Evolutionary conservation across 2,113 vertebrate genomes (phyloP), one percentile per base, ranked within the genome.

Genomic region (Turdus rufiventris): DNA sequence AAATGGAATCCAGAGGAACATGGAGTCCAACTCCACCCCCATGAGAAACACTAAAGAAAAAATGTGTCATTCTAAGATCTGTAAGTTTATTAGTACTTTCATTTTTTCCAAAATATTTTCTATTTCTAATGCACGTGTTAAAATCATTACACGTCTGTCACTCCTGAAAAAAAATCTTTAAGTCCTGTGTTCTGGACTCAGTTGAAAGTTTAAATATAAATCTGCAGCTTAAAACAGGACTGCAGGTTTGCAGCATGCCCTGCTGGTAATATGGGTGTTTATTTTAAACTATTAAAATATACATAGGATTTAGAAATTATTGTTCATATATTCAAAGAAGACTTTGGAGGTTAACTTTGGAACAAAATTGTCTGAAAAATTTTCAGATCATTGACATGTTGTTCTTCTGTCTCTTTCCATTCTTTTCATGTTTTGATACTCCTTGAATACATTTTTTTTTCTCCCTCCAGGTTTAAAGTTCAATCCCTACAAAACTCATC

Each of bases 11-110:
- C 68, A 67, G 26, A 77, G 47, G 24, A 47, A 67, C 33, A 14
- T 4, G 3, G 28, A 36, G 19, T 7, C 21, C 16, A 72, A 18
- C 18, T 48, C 29, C 14, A 62, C 1, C 9, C 5, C 0, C 8
- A 7, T 6, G 10, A 86, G 18, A 18, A 78, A 47, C 29, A 47
- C 8, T 34, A 20, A 68, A 45, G 8, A 67, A 85, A 65, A 83
- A 70, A 9, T 3, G 2, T 21, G 5, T n/a, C 31, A 53, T 86
- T 60, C 9, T 40, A 76, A 93, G 45, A 26, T 1, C 1, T 16
- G 2, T 11, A 29, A 47, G 7, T 66, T 12, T 33, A 56, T 58
- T 51, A 9, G 12, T 23, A 18, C 33, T 56, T 43, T 56, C 23
- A 21, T 23, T 53, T 85, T 89, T 36, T 19, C 7, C 13, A n/a